phyloP scores from a whole-genome alignment of 2,113 vertebrate species.

The Paramormyrops kingsleyae region DNA sequence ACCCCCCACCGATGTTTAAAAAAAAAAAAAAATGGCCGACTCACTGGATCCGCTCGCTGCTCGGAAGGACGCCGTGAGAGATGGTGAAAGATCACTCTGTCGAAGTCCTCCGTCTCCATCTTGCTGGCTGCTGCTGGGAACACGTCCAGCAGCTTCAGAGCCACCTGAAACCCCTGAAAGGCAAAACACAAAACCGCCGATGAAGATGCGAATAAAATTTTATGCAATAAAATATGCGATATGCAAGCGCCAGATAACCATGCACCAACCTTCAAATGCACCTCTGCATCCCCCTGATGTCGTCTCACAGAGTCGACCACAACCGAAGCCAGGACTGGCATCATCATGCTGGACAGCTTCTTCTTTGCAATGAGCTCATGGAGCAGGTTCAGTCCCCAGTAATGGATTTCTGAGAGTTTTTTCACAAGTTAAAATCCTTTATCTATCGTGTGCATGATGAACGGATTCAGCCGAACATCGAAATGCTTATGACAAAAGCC shows the following conservation, averaged over 20 bases:
- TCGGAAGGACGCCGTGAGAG: constrained; percentile 62
- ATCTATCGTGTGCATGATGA: background rate
- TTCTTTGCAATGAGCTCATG: constrained; percentile 71
- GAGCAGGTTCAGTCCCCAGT: constrained; percentile 77
- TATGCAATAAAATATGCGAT: background rate
- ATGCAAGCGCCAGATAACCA: background rate
- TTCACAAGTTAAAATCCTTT: background rate
- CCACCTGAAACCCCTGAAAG: constrained; percentile 71
- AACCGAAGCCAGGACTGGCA: constrained; percentile 74
- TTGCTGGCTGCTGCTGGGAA: constrained; percentile 70
- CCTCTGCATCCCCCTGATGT: constrained; percentile 66
- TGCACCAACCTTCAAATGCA: constrained; percentile 69
- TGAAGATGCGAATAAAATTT: background rate
- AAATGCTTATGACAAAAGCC: background rate
- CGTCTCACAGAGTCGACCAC: constrained; percentile 68
- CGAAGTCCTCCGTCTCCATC: constrained; percentile 74
- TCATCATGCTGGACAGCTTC: constrained; percentile 70
- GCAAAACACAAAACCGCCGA: background rate
- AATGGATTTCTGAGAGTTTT: constrained; percentile 75
- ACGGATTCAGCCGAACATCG: background rate
- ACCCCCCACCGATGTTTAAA: background rate
- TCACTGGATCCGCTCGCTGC: constrained; percentile 63
- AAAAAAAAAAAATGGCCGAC: background rate
- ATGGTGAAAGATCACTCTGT: constrained; percentile 77
- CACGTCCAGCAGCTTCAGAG: constrained; percentile 70